Conservation (phyloP, 2,888 invertebrate genomes). For the Sinhomidia bicolor region DNA sequence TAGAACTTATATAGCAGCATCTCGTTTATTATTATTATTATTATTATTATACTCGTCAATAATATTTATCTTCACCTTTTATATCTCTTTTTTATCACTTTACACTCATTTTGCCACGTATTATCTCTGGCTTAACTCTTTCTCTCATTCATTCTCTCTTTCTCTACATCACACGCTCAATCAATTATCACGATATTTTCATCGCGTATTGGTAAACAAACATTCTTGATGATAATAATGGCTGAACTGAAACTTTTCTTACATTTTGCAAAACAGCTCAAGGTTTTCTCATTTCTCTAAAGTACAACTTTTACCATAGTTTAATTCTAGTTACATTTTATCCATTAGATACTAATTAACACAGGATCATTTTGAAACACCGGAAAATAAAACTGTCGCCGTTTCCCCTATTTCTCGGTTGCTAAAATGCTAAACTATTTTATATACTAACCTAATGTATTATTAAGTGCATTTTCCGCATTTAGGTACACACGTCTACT, state of each 20-base stretch:
- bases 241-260: background rate
- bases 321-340: no score
- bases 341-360: no score
- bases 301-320: no score
- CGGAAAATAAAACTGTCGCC: background rate
- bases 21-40: constrained; percentile 20
- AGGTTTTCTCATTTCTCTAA: constrained; percentile 18
- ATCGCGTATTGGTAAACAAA: constrained; percentile 45
- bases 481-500: no score
- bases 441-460: no score
- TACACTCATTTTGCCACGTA: background rate
- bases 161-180: background rate
- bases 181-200: constrained; percentile 49
- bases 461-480: no score
- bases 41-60: constrained; percentile 16
- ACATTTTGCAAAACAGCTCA: constrained; percentile 6
- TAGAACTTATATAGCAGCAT: background rate
- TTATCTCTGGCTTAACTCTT: background rate
- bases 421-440: background rate
- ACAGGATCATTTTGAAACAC: no score
- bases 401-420: background rate
- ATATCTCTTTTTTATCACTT: constrained; percentile 51
- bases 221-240: constrained; percentile 19
- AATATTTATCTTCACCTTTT: constrained; percentile 60
- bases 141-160: background rate